Evolutionary conservation across 2,888 invertebrate species (phyloP).

Genomic region (Calephelis perditalis): DNA sequence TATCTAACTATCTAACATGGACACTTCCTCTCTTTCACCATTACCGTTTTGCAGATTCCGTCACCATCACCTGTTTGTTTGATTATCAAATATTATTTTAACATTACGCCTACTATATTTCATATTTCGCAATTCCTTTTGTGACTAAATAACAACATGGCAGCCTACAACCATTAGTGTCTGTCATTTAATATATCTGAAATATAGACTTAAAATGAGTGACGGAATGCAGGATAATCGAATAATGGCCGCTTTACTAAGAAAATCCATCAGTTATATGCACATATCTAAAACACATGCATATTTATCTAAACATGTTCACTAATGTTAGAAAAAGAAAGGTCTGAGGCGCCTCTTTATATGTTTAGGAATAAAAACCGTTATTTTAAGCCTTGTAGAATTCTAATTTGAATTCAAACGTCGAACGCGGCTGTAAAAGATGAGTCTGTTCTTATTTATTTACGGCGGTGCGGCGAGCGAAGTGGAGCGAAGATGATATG

Average conservation of each 20-base stretch:
- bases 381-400: conserved; percentile 31
- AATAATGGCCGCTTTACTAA: conserved; percentile 24
- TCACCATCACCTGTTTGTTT: too few species aligned
- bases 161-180: too few species aligned
- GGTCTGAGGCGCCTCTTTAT: conserved; percentile 32
- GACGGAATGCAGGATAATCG: background rate
- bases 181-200: too few species aligned
- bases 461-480: conserved; percentile 78
- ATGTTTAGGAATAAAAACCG: conserved; percentile 31
- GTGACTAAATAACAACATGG: too few species aligned
- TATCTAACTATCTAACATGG: too few species aligned
- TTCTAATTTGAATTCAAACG: conserved; percentile 37
- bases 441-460: conserved; percentile 79
- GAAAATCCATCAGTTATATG: conserved; percentile 54
- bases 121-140: too few species aligned
- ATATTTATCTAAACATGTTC: conserved; percentile 58
- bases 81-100: too few species aligned
- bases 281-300: conserved; percentile 58
- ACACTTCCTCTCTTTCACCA: too few species aligned
- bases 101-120: too few species aligned
- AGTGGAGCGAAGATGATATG: conserved; percentile 79
- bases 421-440: conserved; percentile 68
- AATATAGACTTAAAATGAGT: background rate
- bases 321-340: conserved; percentile 42
- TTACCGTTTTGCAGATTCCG: too few species aligned